Evolutionary conservation across 1,140 invertebrate species (phyloP), one percentile per base, ranked within the genome.

Genomic region (Whitmania pigra): DNA sequence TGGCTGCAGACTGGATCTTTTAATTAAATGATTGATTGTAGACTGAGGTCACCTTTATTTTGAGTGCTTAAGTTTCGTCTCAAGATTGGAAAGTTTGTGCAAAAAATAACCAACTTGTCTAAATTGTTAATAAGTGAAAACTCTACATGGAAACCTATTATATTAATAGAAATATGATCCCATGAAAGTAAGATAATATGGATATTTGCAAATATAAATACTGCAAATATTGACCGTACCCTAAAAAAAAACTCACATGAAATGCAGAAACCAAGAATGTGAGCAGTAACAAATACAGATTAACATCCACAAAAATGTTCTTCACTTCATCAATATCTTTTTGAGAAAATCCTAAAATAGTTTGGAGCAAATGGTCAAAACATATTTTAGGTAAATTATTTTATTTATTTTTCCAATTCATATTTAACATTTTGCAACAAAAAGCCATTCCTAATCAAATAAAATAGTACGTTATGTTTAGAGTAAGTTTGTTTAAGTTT

Each of bases 311-410:
- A 84, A 97, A 97, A 77, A 97, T 91, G 67, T 90, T 89, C 83
- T 97, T 98, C 0, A 97, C 88, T 85, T 98, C 94, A 84, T 98
- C 94, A 60, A 94, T 85, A 83, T 98, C 94, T 82, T 95, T 95
- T 67, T 90, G 87, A 67, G 88, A 89, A 77, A 99, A 97, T 25
- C 94, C 94, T 81, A 76, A 20, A 76, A 78, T 75, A 43, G 70
- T 63, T 68, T 67, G 13, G 57, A 18, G 73, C 4, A 74, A 67
- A 49, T 49, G 13, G 15, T 49, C 13, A 17, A 49, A 7, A 49
- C 15, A 49, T 49, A 49, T 49, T 49, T 49, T 7, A 49, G 5
- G n/a, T 67, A 9, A 7, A 31, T 27, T 31, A 69, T 3, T 36
- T 36, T 36, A 36, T 36, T 36, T 11, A n/a, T 25, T 20, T 4